Percentiles rank a stretch among this genome's conserved stretches.
Evolutionary conservation across 30 jellyfish, hydroid and myxozoan species (phyloP).

Genomic region (Cassiopea andromeda): DNA sequence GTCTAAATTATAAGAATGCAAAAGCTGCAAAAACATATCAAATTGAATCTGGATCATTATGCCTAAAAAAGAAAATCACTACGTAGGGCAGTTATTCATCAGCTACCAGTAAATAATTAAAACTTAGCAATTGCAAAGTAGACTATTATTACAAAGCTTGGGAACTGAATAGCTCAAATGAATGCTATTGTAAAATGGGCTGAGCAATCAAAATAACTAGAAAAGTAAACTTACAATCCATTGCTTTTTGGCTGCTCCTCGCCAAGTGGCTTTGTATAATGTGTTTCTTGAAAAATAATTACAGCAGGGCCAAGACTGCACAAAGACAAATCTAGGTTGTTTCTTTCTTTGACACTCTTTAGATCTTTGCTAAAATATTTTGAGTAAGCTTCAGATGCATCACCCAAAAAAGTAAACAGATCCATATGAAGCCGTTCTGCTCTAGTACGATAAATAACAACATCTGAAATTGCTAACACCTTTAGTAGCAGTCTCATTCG

Average conservation of each 20-base stretch:
- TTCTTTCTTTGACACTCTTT: slow-evolving; percentile 84
- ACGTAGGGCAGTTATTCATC: no score
- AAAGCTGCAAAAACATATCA: no score
- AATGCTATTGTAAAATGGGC: no score
- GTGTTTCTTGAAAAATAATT: slow-evolving; percentile 95
- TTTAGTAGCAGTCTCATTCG: slow-evolving; percentile 97
- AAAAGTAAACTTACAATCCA: slow-evolving; percentile 71
- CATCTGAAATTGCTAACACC: slow-evolving; percentile 95
- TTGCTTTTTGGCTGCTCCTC: slow-evolving; percentile 48
- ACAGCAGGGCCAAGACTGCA: slow-evolving; percentile 99
- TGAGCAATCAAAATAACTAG: not conserved
- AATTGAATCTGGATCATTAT: no score
- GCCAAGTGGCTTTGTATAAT: slow-evolving; percentile 96
- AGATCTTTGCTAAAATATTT: slow-evolving; percentile 94
- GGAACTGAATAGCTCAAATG: no score
- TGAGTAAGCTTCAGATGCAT: slow-evolving; percentile 98
- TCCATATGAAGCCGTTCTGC: slow-evolving; percentile 99
- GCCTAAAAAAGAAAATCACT: no score
- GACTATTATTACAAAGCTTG: no score
- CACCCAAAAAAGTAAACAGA: slow-evolving; percentile 96
- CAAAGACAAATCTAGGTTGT: slow-evolving; percentile 83
- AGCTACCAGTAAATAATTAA: no score
- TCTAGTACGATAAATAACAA: slow-evolving; percentile 95
- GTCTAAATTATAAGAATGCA: no score
- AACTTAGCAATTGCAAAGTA: no score